Evolutionary conservation across 2,888 invertebrate species (phyloP).

Genomic region (Andrena haemorrhoa): DNA sequence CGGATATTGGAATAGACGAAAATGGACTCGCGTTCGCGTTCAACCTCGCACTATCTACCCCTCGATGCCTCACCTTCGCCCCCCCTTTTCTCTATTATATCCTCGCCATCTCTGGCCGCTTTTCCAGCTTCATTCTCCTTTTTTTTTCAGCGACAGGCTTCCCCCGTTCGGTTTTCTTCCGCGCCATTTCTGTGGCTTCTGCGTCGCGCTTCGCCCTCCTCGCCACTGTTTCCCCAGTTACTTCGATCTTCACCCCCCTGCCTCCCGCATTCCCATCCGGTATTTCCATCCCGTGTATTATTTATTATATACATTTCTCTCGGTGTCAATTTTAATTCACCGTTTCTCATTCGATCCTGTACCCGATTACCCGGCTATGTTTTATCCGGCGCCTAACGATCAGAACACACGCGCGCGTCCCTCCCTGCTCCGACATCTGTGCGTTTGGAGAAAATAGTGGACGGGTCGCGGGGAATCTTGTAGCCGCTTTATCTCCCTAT

Average conservation of each 20-base stretch:
- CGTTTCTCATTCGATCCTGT: not conserved
- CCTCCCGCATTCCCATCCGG: not conserved
- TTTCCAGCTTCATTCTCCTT: not conserved
- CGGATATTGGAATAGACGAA: constrained; percentile 62
- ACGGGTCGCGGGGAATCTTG: constrained; percentile 21
- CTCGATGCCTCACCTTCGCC: not conserved
- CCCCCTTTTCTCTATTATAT: constrained; percentile 27
- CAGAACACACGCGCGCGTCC: not conserved
- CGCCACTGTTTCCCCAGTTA: constrained; percentile 10
- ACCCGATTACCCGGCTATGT: constrained; percentile 3
- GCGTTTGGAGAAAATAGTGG: not conserved
- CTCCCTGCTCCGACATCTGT: not conserved
- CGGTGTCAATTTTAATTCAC: not conserved
- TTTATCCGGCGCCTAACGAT: constrained; percentile 18
- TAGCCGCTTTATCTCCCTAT: constrained; percentile 39
- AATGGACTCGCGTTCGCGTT: constrained; percentile 39
- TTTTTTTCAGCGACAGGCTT: constrained; percentile 9
- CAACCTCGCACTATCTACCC: not conserved
- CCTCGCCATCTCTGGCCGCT: constrained; percentile 28
- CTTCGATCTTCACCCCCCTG: not conserved
- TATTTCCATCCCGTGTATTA: not conserved
- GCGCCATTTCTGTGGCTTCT: constrained; percentile 23
- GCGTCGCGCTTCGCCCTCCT: not conserved
- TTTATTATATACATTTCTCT: not conserved
- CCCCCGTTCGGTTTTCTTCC: constrained; percentile 13